Percentiles rank a stretch among this genome's conserved stretches.
phyloP scores from a whole-genome alignment of 37 sponge, comb jelly and placozoan species.

The Eunapius fragilis region DNA sequence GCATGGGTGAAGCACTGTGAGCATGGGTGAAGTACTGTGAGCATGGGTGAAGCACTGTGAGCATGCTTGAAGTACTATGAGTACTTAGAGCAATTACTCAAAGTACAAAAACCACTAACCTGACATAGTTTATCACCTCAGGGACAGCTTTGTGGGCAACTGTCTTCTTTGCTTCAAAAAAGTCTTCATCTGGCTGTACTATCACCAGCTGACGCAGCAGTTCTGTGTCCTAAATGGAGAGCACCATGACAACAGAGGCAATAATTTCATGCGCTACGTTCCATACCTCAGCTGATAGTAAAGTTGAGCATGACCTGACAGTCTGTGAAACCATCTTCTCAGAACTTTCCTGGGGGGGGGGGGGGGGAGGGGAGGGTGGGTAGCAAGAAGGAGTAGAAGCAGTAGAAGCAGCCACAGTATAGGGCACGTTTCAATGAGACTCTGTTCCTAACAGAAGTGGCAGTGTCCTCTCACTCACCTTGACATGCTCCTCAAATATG shows the following conservation, averaged over 20 bases:
- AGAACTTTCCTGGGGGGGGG: constrained; percentile 49
- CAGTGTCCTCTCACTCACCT: constrained; percentile 3
- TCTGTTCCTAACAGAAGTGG: too few relatives aligned
- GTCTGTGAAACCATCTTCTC: constrained; percentile 70
- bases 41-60: too few relatives aligned
- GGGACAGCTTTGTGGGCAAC: constrained; percentile 49
- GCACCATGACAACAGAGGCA: background rate
- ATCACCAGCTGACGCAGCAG: constrained; percentile 27
- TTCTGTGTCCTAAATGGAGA: background rate
- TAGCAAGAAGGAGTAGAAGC: background rate
- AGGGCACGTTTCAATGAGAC: too few relatives aligned
- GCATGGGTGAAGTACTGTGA: background rate
- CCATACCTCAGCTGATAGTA: constrained; percentile 33
- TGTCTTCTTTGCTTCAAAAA: constrained; percentile 42
- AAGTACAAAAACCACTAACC: background rate
- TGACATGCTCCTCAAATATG: constrained; percentile 45
- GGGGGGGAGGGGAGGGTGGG: background rate
- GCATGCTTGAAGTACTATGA: too few relatives aligned
- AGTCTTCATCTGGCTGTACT: constrained; percentile 13
- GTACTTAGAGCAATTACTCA: background rate
- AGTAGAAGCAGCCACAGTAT: too few relatives aligned
- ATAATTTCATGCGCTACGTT: background rate
- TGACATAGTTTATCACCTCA: constrained; percentile 62
- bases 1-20: too few relatives aligned
- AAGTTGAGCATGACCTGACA: constrained; percentile 35